phyloP scores from a whole-genome alignment of 2,797 vertebrate genomes.

The Heterohyrax brucei region DNA sequence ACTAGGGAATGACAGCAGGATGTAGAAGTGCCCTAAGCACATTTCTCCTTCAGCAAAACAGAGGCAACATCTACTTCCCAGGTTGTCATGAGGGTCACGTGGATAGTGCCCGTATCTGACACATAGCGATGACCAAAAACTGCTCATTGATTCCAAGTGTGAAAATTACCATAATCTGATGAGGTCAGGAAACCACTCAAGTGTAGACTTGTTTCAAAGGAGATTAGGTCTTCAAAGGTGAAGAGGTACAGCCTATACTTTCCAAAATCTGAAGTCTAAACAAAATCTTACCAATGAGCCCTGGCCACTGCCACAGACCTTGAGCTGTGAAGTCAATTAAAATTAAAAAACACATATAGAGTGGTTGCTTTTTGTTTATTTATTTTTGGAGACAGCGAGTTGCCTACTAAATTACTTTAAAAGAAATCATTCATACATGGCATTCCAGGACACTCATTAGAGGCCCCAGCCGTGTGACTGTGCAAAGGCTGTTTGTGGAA shows the following conservation, averaged over 20 bases:
- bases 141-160: not conserved
- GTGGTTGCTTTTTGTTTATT: not conserved
- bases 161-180: no score
- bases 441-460: not conserved
- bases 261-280: not conserved
- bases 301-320: not conserved
- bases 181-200: not conserved
- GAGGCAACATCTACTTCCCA: not conserved
- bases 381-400: not conserved
- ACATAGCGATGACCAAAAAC: not conserved
- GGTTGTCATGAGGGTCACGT: not conserved
- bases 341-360: not conserved
- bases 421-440: not conserved
- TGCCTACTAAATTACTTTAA: slow-evolving; percentile 45
- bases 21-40: not conserved
- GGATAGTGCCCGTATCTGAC: not conserved
- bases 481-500: not conserved
- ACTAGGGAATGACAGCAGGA: not conserved
- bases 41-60: slow-evolving; percentile 21
- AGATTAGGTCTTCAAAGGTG: no score
- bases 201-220: not conserved
- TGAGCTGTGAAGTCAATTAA: not conserved
- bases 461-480: not conserved
- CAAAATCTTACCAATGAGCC: not conserved
- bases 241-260: no score